These are phyloP conservation scores for Regulus satrapa DNA, from an alignment of 2,113 vertebrate species.

Conservation along the genomic window DNA sequence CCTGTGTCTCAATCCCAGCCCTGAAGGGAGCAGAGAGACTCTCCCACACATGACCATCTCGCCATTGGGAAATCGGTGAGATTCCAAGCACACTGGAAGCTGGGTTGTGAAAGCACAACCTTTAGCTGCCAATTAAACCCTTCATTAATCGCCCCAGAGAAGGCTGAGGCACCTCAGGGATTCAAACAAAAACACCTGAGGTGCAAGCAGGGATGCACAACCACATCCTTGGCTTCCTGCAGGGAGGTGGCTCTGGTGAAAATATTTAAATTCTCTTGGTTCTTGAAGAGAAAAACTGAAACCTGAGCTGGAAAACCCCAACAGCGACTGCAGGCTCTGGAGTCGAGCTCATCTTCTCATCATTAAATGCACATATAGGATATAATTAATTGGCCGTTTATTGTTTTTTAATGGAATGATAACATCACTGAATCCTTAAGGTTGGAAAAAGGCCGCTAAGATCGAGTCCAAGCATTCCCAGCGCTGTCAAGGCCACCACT, in stretches of 20 bases:
- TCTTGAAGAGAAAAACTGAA: not conserved
- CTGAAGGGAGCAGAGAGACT: too few species aligned
- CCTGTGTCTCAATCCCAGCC: too few species aligned
- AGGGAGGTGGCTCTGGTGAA: accelerated
- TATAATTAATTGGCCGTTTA: accelerated
- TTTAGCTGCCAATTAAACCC: not conserved
- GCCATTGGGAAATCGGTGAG: not conserved
- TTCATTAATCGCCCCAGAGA: not conserved
- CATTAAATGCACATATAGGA: not conserved
- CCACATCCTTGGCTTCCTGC: not conserved
- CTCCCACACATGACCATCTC: too few species aligned
- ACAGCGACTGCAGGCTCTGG: not conserved
- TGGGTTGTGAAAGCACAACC: not conserved
- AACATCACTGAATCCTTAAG: not conserved
- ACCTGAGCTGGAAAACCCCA: not conserved
- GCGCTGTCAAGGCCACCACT: not conserved
- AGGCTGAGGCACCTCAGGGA: not conserved
- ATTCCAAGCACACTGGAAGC: not conserved
- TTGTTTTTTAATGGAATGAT: not conserved
- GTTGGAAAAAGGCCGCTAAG: accelerated
- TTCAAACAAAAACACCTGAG: not conserved
- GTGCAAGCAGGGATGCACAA: not conserved
- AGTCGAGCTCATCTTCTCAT: not conserved
- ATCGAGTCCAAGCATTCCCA: not conserved
- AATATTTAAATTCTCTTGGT: not conserved